Conservation (phyloP, 2,888 invertebrate genomes). For the Andrena hattorfiana region DNA sequence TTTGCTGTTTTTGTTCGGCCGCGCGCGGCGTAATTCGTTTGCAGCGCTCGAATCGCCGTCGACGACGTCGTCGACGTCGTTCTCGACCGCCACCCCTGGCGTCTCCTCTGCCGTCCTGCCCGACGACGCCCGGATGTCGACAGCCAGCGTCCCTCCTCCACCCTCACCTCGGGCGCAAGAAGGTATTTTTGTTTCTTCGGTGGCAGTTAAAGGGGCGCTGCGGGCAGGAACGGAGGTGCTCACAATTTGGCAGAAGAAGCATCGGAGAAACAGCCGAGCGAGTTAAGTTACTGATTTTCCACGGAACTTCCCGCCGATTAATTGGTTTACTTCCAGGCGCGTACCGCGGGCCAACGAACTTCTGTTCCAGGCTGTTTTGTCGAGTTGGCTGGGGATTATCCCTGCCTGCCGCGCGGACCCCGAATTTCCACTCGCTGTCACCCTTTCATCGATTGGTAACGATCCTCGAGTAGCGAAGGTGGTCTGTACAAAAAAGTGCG, state of each 20-base stretch:
- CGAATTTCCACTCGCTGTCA: neutral
- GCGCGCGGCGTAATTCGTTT: slow-evolving; percentile 76
- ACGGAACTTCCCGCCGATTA: slow-evolving; percentile 74
- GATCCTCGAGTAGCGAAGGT: neutral
- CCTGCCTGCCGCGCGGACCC: slow-evolving; percentile 1
- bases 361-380: slow-evolving; percentile 68
- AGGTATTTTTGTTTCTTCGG: slow-evolving; percentile 67
- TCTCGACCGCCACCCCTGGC: slow-evolving; percentile 35
- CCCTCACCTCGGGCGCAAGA: neutral
- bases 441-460: neutral
- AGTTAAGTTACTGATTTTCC: slow-evolving; percentile 78
- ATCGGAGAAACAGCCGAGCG: slow-evolving; percentile 47
- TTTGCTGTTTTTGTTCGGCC: slow-evolving; percentile 76
- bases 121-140: slow-evolving; percentile 73
- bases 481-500: neutral
- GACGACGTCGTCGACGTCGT: slow-evolving; percentile 40
- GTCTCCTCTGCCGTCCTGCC: slow-evolving; percentile 28
- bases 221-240: slow-evolving; percentile 41
- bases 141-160: slow-evolving; percentile 45
- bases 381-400: slow-evolving; percentile 51
- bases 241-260: slow-evolving; percentile 75
- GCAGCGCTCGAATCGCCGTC: slow-evolving; percentile 74
- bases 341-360: slow-evolving; percentile 75
- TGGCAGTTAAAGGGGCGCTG: slow-evolving; percentile 31
- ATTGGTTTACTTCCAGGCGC: slow-evolving; percentile 78